These are phyloP conservation scores for Aphelinus atriplicis DNA, from an alignment of 1,140 invertebrate genomes.

Conservation along the genomic window DNA sequence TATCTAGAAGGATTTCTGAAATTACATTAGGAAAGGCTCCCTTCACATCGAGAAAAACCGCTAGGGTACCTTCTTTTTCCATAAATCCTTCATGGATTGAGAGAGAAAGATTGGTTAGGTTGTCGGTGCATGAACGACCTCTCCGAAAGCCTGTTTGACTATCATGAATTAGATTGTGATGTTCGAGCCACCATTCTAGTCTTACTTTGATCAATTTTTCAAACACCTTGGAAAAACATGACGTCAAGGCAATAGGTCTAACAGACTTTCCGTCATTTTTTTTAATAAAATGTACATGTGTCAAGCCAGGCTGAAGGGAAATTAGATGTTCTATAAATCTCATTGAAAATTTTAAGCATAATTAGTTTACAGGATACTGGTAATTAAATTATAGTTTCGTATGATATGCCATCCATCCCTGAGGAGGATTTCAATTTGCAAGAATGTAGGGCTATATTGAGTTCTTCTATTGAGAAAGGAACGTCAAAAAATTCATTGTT, in stretches of 20 bases:
- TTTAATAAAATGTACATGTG: conserved; percentile 9
- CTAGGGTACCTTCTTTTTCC: neutral
- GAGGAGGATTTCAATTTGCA: neutral
- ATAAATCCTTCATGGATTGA: neutral
- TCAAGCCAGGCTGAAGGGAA: neutral
- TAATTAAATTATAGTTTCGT: conserved; percentile 12
- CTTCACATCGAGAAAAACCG: neutral
- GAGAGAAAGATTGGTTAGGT: neutral
- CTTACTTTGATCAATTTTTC: neutral
- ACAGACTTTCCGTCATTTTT: neutral
- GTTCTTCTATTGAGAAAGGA: neutral
- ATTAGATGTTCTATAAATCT: neutral
- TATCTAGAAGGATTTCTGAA: neutral
- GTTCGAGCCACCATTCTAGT: conserved; percentile 7
- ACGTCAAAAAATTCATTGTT: neutral
- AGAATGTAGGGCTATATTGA: neutral
- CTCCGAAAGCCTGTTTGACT: conserved; percentile 6
- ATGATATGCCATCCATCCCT: conserved; percentile 21
- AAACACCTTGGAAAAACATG: conserved; percentile 1
- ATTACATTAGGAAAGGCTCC: conserved; percentile 5
- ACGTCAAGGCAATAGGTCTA: conserved; percentile 1
- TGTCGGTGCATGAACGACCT: neutral
- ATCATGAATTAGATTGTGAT: neutral
- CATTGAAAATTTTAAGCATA: conserved; percentile 20
- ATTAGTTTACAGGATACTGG: conserved; percentile 1